These are phyloP conservation scores for Ennomos erosarius DNA, from an alignment of 2,888 invertebrate species.

Conservation along the genomic window DNA sequence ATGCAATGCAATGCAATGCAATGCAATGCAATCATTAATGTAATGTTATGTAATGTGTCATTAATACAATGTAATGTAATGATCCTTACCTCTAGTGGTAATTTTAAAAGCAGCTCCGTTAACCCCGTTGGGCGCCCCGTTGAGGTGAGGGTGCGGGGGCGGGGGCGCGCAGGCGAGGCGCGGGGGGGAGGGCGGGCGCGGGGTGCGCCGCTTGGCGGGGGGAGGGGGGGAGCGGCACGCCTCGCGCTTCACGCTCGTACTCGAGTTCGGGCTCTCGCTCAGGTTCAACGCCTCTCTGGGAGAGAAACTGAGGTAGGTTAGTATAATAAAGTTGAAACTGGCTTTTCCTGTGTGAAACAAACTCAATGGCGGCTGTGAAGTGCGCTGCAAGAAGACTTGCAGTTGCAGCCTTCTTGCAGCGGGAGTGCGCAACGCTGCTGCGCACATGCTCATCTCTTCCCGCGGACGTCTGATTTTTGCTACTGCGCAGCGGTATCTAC, in stretches of 20 bases:
- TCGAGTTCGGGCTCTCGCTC: constrained; percentile 86
- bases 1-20: no score
- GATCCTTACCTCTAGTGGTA: constrained; percentile 89
- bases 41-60: no score
- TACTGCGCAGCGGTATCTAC: no score
- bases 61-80: no score
- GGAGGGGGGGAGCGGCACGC: constrained; percentile 85
- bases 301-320: constrained; percentile 37
- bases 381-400: no score
- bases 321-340: not conserved
- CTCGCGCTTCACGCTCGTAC: constrained; percentile 70
- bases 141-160: constrained; percentile 40
- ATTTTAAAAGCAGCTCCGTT: constrained; percentile 93
- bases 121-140: constrained; percentile 53
- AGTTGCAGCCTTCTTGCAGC: no score
- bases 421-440: no score
- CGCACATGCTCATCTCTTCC: no score
- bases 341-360: no score
- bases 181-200: constrained; percentile 59
- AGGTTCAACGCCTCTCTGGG: constrained; percentile 94
- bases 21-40: no score
- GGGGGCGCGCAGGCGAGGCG: constrained; percentile 44
- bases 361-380: no score
- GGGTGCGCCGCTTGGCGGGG: constrained; percentile 85
- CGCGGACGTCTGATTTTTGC: no score